These are phyloP conservation scores for Ceyx cyanopectus DNA, from an alignment of 2,113 vertebrate species.

Conservation along the genomic window DNA sequence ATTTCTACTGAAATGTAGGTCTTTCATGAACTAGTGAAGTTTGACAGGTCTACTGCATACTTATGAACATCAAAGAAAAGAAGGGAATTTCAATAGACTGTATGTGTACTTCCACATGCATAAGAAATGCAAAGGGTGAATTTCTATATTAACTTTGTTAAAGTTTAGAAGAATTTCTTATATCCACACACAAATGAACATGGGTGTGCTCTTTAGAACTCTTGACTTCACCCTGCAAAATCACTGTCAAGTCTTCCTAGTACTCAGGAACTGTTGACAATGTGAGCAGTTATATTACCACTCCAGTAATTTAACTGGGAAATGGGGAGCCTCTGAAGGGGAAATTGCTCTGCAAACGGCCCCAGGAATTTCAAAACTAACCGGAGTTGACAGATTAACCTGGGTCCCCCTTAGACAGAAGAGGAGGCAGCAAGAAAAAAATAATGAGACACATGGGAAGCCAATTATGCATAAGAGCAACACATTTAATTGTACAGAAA, in stretches of 20 bases:
- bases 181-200: not conserved
- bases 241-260: not conserved
- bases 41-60: not conserved
- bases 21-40: not conserved
- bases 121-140: not conserved
- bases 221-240: not conserved
- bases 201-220: not conserved
- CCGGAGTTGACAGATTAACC: conserved; percentile 63
- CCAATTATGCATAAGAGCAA: conserved; percentile 50
- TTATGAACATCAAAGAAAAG: not conserved
- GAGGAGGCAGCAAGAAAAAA: conserved; percentile 44
- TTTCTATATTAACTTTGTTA: not conserved
- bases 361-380: conserved; percentile 56
- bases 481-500: conserved; percentile 42
- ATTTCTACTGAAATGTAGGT: not conserved
- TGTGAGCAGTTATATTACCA: not conserved
- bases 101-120: not conserved
- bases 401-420: conserved; percentile 52
- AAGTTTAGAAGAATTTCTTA: not conserved
- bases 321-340: not conserved
- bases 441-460: conserved; percentile 54
- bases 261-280: not conserved
- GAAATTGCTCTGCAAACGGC: conserved; percentile 56
- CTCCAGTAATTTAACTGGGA: not conserved
- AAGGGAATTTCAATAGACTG: not conserved